These are phyloP conservation scores for Cancer borealis DNA, from an alignment of 2,888 invertebrate species.

Conservation along the genomic window DNA sequence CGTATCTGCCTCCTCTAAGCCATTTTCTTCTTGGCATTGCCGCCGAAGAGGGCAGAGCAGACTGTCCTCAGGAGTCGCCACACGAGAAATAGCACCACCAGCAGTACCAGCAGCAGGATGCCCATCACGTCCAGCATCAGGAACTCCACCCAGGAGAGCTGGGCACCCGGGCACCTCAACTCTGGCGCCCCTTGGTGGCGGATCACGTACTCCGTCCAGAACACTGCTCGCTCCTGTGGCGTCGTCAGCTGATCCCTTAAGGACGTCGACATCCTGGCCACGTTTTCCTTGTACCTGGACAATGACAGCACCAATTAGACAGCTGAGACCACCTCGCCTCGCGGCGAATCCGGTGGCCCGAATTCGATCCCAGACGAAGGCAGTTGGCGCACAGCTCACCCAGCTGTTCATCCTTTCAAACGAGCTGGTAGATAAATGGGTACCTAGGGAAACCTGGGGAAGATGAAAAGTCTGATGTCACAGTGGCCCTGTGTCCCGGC, in stretches of 20 bases:
- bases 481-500: no score
- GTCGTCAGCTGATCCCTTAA: slow-evolving; percentile 59
- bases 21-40: background rate
- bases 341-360: no score
- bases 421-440: no score
- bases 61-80: slow-evolving; percentile 18
- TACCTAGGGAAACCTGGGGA: no score
- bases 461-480: no score
- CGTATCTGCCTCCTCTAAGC: background rate
- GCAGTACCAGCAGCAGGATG: background rate
- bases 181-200: slow-evolving; percentile 44
- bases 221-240: slow-evolving; percentile 64
- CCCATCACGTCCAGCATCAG: slow-evolving; percentile 42
- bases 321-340: background rate
- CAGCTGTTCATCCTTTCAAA: no score
- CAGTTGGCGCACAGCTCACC: no score
- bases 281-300: slow-evolving; percentile 39
- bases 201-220: slow-evolving; percentile 70
- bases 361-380: no score
- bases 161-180: slow-evolving; percentile 61
- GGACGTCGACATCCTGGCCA: slow-evolving; percentile 23
- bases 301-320: background rate
- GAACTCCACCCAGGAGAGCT: slow-evolving; percentile 58
- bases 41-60: background rate
- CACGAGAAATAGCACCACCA: background rate